Base-by-base conservation (phyloP, 1,140 invertebrate genomes). In the Drosophila nigromelanica region DNA sequence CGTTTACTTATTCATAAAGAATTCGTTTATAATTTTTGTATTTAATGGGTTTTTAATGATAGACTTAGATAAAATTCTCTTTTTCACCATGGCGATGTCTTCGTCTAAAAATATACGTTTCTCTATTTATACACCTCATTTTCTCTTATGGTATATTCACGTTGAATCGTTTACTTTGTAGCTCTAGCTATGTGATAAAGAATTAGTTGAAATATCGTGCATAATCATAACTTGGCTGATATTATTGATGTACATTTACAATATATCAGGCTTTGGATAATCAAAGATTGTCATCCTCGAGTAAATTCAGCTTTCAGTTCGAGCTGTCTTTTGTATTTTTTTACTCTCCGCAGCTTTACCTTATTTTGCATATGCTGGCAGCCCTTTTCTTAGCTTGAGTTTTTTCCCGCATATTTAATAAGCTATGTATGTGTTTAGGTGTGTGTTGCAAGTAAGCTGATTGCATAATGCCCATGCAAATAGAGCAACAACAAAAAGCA, bases 401-500 rank as follows among this genome's bases (percentile, higher is more conserved):
- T 48, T 55, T 54, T 51, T 61, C 76, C 47, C 67, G 66, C 75
- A 67, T 68, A 71, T 86, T 68, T 69, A 56, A 30, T 12, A 42
- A 24, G 30, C 37, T 18, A 40, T 58, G 42, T n/a, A n/a, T n/a
- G n/a, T n/a, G n/a, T n/a, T n/a, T n/a, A n/a, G 50, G 56, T 54
- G 43, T 56, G 69, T 76, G 71, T 76, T 69, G 58, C n/a, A 35
- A 43, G 66, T 35, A 18, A 64, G 61, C 56, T 68, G 54, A 61
- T 86, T 71, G 78, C 78, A 78, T 73, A 69, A 80, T 81, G 67
- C 63, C 45, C 54, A 78, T 76, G 58, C 47, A 69, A 56, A 64
- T 61, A 55, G 27, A 66, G 43, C 30, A 67, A n/a, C 58, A 71
- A 61, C 66, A 66, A 63, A 51, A 83, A 67, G 24, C 12, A 56